phyloP scores from a whole-genome alignment of 2,888 invertebrate species.

The Notocelia uddmanniana region DNA sequence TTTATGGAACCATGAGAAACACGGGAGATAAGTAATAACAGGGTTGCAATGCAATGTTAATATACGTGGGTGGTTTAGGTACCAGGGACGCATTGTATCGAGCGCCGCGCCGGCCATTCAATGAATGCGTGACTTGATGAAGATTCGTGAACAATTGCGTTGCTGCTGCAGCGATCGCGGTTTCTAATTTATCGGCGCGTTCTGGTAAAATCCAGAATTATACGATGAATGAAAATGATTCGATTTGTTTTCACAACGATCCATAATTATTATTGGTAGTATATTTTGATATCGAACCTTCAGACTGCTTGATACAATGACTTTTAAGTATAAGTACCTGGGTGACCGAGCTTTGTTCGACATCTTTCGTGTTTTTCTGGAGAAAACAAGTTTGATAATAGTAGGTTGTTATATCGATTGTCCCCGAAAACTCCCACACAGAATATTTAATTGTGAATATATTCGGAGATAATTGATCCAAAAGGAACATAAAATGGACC shows the following conservation, averaged over 20 bases:
- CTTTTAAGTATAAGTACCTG: too few species aligned
- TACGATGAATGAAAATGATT: background rate
- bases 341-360: too few species aligned
- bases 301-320: too few species aligned
- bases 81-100: constrained; percentile 33
- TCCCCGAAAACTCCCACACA: too few species aligned
- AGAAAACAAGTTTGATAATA: too few species aligned
- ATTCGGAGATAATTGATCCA: too few species aligned
- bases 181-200: constrained; percentile 39
- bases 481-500: too few species aligned
- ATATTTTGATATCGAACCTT: too few species aligned
- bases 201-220: constrained; percentile 33
- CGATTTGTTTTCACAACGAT: constrained; percentile 1
- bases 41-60: constrained; percentile 9
- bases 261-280: too few species aligned
- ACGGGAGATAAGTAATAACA: constrained; percentile 12
- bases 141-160: constrained; percentile 50
- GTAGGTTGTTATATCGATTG: too few species aligned
- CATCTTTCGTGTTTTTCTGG: too few species aligned
- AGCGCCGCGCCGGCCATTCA: constrained; percentile 46
- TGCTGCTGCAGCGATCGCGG: constrained; percentile 40
- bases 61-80: constrained; percentile 42
- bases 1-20: background rate
- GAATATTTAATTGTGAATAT: too few species aligned
- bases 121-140: constrained; percentile 53